A percentile compares a stretch with the other conserved stretches of the same genome.
These are phyloP conservation scores for Dendroctonus valens DNA, from an alignment of 1,140 invertebrate genomes.

Conservation along the genomic window DNA sequence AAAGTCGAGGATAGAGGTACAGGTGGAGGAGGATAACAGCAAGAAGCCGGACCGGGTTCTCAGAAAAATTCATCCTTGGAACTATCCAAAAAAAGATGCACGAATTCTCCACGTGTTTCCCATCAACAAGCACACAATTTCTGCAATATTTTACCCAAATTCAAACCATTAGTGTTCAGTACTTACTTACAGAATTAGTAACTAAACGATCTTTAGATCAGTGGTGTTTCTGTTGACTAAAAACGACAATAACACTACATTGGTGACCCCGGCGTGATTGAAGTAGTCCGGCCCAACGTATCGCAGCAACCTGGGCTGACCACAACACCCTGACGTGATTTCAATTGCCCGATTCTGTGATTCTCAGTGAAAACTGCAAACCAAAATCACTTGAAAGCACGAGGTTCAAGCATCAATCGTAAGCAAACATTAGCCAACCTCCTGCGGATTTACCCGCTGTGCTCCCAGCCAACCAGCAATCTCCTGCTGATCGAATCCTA, in stretches of 20 bases:
- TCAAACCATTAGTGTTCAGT: no score
- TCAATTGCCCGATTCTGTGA: background rate
- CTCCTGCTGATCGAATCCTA: background rate
- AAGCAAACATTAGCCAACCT: constrained; percentile 5
- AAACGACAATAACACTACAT: background rate
- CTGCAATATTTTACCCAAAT: no score
- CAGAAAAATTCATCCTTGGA: no score
- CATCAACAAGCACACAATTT: no score
- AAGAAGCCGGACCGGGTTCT: no score
- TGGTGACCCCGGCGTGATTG: constrained; percentile 3
- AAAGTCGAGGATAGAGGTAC: no score
- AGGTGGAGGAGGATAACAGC: no score
- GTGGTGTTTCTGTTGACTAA: background rate
- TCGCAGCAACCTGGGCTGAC: background rate
- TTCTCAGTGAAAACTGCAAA: background rate
- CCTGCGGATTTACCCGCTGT: background rate
- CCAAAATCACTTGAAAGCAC: constrained; percentile 44
- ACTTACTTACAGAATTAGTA: no score
- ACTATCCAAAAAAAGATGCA: no score
- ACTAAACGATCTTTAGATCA: background rate
- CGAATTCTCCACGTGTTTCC: no score
- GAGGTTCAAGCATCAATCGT: constrained; percentile 45
- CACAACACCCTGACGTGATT: background rate
- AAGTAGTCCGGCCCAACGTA: background rate
- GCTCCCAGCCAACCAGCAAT: constrained; percentile 3